A percentile compares a stretch with the other conserved stretches of the same genome.
Evolutionary conservation across 2,113 vertebrate species (phyloP).

Genomic region (Paratilapia polleni): DNA sequence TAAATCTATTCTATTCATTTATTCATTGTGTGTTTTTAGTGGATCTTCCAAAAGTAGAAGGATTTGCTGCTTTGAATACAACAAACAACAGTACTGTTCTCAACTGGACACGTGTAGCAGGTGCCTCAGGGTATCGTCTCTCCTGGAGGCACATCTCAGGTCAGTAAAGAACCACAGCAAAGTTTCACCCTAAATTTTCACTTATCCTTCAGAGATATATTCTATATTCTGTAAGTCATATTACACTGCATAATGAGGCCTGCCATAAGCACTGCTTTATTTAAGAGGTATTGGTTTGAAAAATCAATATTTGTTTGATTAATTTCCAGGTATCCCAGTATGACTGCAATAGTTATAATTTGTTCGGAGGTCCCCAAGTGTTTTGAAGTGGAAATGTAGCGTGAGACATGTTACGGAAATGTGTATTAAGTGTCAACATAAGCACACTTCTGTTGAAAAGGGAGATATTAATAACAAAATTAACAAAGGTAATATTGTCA

Average conservation of each 20-base stretch:
- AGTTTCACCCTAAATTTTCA: background rate
- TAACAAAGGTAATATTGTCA: background rate
- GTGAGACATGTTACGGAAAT: background rate
- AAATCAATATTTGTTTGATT: background rate
- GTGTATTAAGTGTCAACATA: background rate
- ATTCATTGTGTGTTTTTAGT: conserved; percentile 66
- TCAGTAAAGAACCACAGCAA: conserved; percentile 43
- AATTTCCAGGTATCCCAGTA: background rate
- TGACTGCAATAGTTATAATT: background rate
- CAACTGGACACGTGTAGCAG: conserved; percentile 81
- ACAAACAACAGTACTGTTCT: conserved; percentile 77
- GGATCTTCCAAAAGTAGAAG: conserved; percentile 84
- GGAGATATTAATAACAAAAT: background rate
- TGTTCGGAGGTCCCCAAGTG: background rate
- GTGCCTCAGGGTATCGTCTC: conserved; percentile 81
- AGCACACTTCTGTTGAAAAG: background rate
- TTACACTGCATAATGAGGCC: background rate
- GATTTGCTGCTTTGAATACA: conserved; percentile 76
- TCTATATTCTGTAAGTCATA: background rate
- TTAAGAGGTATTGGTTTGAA: background rate
- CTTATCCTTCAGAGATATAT: background rate
- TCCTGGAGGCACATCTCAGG: conserved; percentile 87
- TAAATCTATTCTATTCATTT: background rate
- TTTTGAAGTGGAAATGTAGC: background rate
- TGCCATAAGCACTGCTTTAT: background rate